Base-by-base conservation (phyloP, 2,797 vertebrate genomes). In the Sebastes hopkinsi region DNA sequence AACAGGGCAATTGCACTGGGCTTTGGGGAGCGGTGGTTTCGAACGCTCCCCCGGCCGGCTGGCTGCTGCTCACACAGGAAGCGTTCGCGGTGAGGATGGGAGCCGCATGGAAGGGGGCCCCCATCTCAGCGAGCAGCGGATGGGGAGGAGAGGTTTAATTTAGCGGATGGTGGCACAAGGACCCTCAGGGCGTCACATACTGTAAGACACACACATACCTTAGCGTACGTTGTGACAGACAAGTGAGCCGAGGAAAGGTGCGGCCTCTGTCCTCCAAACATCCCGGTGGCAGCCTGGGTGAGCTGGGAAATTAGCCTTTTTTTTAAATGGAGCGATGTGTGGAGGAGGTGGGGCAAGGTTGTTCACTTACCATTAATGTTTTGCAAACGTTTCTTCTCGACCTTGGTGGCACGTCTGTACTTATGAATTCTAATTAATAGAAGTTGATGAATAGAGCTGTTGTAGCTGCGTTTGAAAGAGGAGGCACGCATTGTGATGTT, bases 1-100 rank as follows among this genome's bases (percentile, higher is more conserved):
- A 95, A 94, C 88, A 88, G 95, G 94, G 93, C 95, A 96, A 96
- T 96, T 96, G 95, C 93, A 87, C 90, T 95, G 95, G 95, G 96
- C 94, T 95, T 96, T 92, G 74, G 95, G 95, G 95, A 95, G 80
- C 22, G 52, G 75, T 55, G 79, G 81, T 79, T 92, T 52, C 6
- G 75, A 94, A 88, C 54, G 72, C 86, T 87, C 82, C 89, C 86
- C 84, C 82, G 72, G 29, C 50, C 1, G 29, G 27, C 42, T 16
- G 32, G 61, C 30, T 36, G 52, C n/a, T 23, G 55, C 27, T 52
- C 46, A n/a, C 27, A 14, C 20, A 52, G 50, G 50, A 8, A n/a
- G 50, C 20, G 20, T n/a, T n/a, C 8, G 18, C 27, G 7, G 18
- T 10, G 29, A 69, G n/a, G 50, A 55, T 10, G 29, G 13, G n/a